These are phyloP conservation scores for Allygus modestus DNA, from an alignment of 2,888 invertebrate species.

Conservation along the genomic window DNA sequence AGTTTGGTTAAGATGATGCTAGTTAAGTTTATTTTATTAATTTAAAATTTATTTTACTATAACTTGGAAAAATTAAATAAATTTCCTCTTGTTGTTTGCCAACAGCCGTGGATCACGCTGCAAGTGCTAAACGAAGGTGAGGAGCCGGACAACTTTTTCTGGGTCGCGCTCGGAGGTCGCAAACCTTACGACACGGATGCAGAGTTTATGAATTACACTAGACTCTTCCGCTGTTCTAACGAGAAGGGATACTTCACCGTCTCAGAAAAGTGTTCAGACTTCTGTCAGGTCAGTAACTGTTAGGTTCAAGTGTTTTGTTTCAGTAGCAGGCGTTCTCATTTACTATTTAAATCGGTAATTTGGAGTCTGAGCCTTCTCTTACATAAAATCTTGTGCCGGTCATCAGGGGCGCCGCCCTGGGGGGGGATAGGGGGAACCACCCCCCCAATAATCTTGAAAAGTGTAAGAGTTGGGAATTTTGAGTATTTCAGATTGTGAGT, in stretches of 20 bases:
- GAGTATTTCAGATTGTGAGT: too few relatives aligned
- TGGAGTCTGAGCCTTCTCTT: too few relatives aligned
- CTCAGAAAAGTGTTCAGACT: slow-evolving; percentile 99
- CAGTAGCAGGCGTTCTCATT: background rate
- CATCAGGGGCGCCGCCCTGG: too few relatives aligned
- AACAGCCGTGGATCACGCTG: slow-evolving; percentile 77
- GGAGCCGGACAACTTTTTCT: slow-evolving; percentile 99
- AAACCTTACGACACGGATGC: slow-evolving; percentile 94
- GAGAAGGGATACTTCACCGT: slow-evolving; percentile 99
- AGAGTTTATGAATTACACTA: slow-evolving; percentile 93
- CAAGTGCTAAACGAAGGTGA: slow-evolving; percentile 94
- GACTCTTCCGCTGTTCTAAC: slow-evolving; percentile 98
- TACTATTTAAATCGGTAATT: too few relatives aligned
- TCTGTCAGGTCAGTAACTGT: slow-evolving; percentile 86
- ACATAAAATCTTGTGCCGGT: too few relatives aligned
- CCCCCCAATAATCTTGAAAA: too few relatives aligned
- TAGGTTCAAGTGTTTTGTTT: background rate
- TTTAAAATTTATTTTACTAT: too few relatives aligned
- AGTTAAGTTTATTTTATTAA: too few relatives aligned
- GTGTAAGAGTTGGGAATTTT: too few relatives aligned
- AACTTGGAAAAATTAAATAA: too few relatives aligned
- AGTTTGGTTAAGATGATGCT: too few relatives aligned
- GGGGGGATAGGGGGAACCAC: too few relatives aligned
- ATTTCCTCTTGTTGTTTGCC: background rate
- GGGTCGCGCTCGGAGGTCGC: slow-evolving; percentile 96